Conservation (phyloP, 1,140 invertebrate genomes). For the Megalopta genalis region DNA sequence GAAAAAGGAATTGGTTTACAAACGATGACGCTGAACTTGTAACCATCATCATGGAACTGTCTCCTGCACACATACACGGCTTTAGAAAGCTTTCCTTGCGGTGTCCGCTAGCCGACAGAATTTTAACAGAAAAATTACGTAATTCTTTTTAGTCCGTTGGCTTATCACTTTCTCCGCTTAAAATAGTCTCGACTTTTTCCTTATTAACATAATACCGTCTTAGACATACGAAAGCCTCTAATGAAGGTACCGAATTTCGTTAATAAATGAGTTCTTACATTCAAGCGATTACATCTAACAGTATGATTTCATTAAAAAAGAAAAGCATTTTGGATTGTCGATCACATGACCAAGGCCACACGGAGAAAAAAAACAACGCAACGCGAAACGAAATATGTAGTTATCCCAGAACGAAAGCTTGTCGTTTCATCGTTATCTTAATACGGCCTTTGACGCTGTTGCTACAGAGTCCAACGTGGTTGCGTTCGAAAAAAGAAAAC, state of each 20-base stretch:
- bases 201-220: conserved; percentile 15
- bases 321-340: conserved; percentile 1
- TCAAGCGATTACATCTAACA: neutral
- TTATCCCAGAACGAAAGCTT: neutral
- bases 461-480: neutral
- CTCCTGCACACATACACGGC: neutral
- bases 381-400: neutral
- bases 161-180: conserved; percentile 7
- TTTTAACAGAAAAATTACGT: neutral
- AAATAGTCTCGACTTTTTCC: conserved; percentile 6
- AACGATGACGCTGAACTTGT: neutral
- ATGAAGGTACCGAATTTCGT: conserved; percentile 15
- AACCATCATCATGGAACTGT: neutral
- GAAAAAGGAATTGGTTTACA: neutral
- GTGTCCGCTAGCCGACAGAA: neutral
- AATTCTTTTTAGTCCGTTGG: neutral
- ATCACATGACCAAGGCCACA: conserved; percentile 1
- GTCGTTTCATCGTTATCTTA: neutral
- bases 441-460: neutral
- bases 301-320: conserved; percentile 29
- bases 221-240: conserved; percentile 11
- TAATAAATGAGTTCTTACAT: neutral
- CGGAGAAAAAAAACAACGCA: neutral
- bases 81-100: neutral
- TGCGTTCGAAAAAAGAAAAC: neutral